These are phyloP conservation scores for Lanius ludovicianus DNA, from an alignment of 2,113 vertebrate genomes.

Conservation along the genomic window DNA sequence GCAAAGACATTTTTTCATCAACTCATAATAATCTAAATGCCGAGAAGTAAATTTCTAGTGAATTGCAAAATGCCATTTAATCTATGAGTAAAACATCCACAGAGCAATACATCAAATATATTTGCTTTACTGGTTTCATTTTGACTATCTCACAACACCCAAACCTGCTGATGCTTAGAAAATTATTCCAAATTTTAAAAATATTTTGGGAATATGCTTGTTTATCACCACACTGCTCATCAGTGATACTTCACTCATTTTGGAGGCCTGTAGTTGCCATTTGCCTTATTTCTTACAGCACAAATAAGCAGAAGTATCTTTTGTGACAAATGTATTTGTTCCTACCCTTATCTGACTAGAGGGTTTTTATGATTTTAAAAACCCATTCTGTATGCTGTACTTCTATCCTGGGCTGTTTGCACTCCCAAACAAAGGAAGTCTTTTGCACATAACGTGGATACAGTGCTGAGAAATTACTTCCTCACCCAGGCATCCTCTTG, in stretches of 20 bases:
- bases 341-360: conserved; percentile 22
- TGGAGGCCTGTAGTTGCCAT: conserved; percentile 25
- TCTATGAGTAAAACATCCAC: not conserved
- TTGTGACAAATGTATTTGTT: conserved; percentile 32
- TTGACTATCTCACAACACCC: not conserved
- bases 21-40: not conserved
- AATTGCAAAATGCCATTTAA: conserved; percentile 8
- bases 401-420: conserved; percentile 34
- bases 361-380: conserved; percentile 52
- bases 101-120: not conserved
- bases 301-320: conserved; percentile 45
- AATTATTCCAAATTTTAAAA: conserved; percentile 27
- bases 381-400: conserved; percentile 24
- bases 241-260: conserved; percentile 38
- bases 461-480: conserved; percentile 63
- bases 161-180: conserved; percentile 26
- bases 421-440: conserved; percentile 42
- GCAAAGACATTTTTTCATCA: not conserved
- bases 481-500: conserved; percentile 53
- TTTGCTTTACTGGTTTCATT: conserved; percentile 22
- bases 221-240: conserved; percentile 33
- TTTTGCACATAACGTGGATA: conserved; percentile 55
- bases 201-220: conserved; percentile 24
- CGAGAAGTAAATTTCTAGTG: not conserved
- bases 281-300: conserved; percentile 40